Evolutionary conservation across 2,888 invertebrate genomes (phyloP), one percentile per base, ranked within the genome.

Genomic region (Tolmerus cingulatus): DNA sequence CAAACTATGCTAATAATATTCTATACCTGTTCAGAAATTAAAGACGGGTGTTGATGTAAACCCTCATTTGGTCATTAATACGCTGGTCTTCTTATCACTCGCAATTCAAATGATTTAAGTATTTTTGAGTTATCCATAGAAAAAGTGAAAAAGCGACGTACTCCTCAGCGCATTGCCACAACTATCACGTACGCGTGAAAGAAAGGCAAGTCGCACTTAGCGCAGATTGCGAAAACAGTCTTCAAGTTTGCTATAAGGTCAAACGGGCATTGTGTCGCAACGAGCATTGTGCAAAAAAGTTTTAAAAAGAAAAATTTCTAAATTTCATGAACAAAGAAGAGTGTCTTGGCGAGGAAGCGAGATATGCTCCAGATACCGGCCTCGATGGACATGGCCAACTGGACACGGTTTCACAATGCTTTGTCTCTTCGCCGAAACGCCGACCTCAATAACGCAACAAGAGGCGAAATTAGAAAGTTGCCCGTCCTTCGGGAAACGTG

Each of bases 381-480:
- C 81, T 30, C 81, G 27, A 30, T n/a, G n/a, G 76, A 34, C 76
- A 81, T 23, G 81, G 81, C 51, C 81, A 81, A 55, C 55, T 81
- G 81, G 81, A 81, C 81, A 81, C 27, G 81, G 81, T 81, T 55
- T 81, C 55, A 55, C 81, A 81, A 81, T 55, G 27, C 51, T 51
- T 78, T 78, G 40, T 78, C 43, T 78, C 30, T 55, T 55, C 27
- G 27, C 51, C 51, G 51, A 81, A 78, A 81, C 55, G 81, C 34
- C 46, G 81, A 81, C 81, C 51, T 81, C 81, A 81, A 81, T 81
- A 34, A 14, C 78, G 37, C 51, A 51, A 40, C 81, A 51, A 81
- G 81, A 81, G 23, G 51, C 30, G 51, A 81, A 81, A 81, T 81
- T 81, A 55, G 81, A 81, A 81, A 81, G 81, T 81, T 81, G 81